Evolutionary conservation across 1,140 invertebrate species (phyloP).

Genomic region (Listronotus oregonensis): DNA sequence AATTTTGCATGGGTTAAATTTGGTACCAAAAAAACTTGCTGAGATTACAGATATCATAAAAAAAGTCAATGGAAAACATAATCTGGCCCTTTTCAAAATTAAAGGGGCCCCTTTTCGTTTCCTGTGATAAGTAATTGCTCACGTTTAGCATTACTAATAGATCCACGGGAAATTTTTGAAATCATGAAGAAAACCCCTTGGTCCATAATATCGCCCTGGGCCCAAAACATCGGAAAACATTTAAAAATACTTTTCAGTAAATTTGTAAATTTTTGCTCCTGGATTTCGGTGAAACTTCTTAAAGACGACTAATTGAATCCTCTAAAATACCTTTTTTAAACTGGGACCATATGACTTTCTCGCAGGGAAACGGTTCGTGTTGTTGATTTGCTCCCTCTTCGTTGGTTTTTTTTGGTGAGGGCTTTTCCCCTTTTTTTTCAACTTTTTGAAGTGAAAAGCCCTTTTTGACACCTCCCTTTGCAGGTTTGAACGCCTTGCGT

Average conservation of each 20-base stretch:
- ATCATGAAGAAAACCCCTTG: no score
- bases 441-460: neutral
- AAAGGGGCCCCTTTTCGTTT: no score
- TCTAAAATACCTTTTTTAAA: neutral
- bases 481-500: no score
- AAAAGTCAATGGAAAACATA: neutral
- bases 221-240: no score
- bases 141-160: no score
- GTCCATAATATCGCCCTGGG: no score
- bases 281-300: neutral
- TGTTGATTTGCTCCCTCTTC: neutral
- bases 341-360: neutral
- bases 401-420: neutral
- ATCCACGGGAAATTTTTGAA: no score
- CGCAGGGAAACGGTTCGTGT: slow-evolving; percentile 1
- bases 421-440: neutral
- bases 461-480: neutral
- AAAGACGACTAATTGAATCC: slow-evolving; percentile 4
- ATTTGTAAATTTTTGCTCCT: no score
- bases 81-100: no score
- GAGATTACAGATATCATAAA: slow-evolving; percentile 19
- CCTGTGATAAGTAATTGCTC: no score
- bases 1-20: slow-evolving; percentile 24
- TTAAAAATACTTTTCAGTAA: no score
- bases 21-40: slow-evolving; percentile 26